Evolutionary conservation across 2,888 invertebrate species (phyloP), one percentile per base, ranked within the genome.

Genomic region (Spodoptera littoralis): DNA sequence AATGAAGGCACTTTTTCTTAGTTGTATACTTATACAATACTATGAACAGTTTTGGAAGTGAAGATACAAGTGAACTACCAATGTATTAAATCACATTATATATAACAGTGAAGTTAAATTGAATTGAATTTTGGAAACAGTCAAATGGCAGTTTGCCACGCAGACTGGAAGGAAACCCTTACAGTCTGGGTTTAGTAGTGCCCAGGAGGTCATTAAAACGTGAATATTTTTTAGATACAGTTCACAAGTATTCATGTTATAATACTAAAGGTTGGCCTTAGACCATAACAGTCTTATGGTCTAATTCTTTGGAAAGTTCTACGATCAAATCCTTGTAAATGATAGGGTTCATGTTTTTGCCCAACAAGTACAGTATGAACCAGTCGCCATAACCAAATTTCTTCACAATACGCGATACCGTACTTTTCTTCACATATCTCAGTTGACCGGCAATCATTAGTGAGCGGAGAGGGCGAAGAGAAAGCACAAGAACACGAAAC

Each of bases 321-420:
- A 94, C 80, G 60, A 97, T 88, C 50, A 97, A 87, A 76, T 97
- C 96, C 71, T 95, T 95, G 85, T 96, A 97, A 55, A 96, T 90
- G 18, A 96, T 89, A 0, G 96, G 96, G 86, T 97, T 97, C 77
- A 97, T 95, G 87, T 98, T 98, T 83, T 96, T 96, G 62, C 97
- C 96, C 51, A 98, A 92, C 83, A 97, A 96, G 85, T 97, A 96
- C 11, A 98, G 89, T 43, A 98, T 85, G 87, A 97, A 98, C 96
- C 97, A 98, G 87, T 98, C 97, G 0, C 97, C 97, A 66, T 96
- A 96, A 58, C 95, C 94, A 47, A 96, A 92, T 58, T 89, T 88
- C 64, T 90, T 92, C 0, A 96, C 93, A 65, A 96, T 93, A 55
- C 90, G 90, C 0, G 92, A 92, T 6, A 96, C 95, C 45, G 95